A percentile compares a stretch with the other conserved stretches of the same genome.
Conservation (phyloP, 1,140 invertebrate genomes). For the Bombus polaris region DNA sequence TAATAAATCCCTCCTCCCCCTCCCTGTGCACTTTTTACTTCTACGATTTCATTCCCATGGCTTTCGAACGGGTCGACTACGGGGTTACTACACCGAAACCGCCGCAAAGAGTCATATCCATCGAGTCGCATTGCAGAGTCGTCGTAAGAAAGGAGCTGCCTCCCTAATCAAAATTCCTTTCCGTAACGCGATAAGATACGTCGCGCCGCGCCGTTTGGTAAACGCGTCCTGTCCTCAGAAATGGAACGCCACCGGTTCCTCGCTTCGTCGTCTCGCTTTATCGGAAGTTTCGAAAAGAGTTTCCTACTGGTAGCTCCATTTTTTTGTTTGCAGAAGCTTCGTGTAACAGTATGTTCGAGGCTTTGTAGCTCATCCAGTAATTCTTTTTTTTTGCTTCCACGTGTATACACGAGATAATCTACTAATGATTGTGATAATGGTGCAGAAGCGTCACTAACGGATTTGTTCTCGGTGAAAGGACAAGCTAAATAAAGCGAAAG, state of each 20-base stretch:
- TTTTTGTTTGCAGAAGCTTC: not conserved
- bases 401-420: not conserved
- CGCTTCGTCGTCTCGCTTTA: conserved; percentile 10
- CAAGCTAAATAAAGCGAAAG: not conserved
- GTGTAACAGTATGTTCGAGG: not conserved
- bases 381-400: not conserved
- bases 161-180: conserved; percentile 66
- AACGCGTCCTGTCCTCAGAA: conserved; percentile 19
- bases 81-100: not conserved
- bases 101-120: too few relatives aligned
- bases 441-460: not conserved
- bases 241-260: not conserved
- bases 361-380: not conserved
- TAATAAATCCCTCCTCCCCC: conserved; percentile 60
- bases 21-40: not conserved
- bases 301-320: too few relatives aligned
- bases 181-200: conserved; percentile 64
- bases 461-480: conserved; percentile 2
- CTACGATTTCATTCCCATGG: conserved; percentile 44
- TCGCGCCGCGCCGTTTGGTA: conserved; percentile 27
- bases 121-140: conserved; percentile 29
- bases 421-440: not conserved
- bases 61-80: conserved; percentile 13
- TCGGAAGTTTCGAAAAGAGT: conserved; percentile 1
- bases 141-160: conserved; percentile 39